These are phyloP conservation scores for Desmophyllum pertusum DNA, from an alignment of 92 coral and sea anemone genomes.

Conservation along the genomic window DNA sequence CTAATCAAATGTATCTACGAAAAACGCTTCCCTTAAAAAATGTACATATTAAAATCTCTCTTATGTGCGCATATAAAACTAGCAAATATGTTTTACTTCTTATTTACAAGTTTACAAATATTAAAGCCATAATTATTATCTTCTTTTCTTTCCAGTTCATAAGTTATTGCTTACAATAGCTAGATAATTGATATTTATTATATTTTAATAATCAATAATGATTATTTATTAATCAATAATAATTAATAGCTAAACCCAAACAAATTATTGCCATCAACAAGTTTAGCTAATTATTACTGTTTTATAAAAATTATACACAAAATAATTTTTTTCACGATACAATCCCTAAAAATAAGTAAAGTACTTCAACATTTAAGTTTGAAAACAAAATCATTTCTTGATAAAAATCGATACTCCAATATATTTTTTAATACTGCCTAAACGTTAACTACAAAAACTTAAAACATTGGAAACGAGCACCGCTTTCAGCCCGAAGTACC, in stretches of 20 bases:
- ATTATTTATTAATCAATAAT: not conserved
- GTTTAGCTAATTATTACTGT: not conserved
- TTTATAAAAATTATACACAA: not conserved
- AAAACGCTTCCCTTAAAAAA: conserved; percentile 22
- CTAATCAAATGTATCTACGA: not conserved
- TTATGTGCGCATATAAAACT: conserved; percentile 34
- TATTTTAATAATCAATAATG: not conserved
- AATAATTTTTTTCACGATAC: not conserved
- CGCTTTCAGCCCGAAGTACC: too few species aligned
- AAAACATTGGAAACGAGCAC: too few species aligned
- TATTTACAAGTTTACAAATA: conserved; percentile 32
- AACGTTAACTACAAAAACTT: too few species aligned
- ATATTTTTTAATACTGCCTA: too few species aligned
- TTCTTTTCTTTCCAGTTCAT: not conserved
- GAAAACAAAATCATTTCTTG: not conserved
- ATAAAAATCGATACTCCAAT: not conserved
- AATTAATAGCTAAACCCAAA: not conserved
- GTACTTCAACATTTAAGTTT: too few species aligned
- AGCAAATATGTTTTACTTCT: conserved; percentile 16
- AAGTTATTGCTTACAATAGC: not conserved
- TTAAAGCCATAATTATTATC: conserved; percentile 1
- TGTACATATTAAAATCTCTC: conserved; percentile 5
- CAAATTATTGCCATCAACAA: not conserved
- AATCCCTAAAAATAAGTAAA: too few species aligned
- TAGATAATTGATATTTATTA: not conserved